phyloP scores from a whole-genome alignment of 2,888 invertebrate genomes.

The Oithona nana region DNA sequence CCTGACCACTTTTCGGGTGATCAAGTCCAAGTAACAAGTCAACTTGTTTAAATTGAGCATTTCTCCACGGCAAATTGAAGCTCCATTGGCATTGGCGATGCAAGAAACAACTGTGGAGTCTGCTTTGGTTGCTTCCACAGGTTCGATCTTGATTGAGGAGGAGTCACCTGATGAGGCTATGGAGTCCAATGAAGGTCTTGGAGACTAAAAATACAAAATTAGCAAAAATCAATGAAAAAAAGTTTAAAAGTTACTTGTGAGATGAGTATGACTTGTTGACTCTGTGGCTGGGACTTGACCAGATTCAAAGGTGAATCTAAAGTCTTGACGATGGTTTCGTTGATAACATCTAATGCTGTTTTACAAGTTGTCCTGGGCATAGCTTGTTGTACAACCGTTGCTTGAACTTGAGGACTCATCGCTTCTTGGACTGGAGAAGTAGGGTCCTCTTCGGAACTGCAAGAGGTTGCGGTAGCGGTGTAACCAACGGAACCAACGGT shows the following conservation, averaged over 20 bases:
- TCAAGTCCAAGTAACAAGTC: constrained; percentile 3
- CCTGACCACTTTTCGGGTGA: not conserved
- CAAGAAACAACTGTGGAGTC: not conserved
- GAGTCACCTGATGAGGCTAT: no score
- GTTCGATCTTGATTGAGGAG: constrained; percentile 11
- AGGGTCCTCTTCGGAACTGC: constrained; percentile 1
- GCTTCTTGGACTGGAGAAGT: not conserved
- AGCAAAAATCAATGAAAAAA: no score
- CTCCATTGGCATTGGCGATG: not conserved
- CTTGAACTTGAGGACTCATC: no score
- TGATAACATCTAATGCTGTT: constrained; percentile 5
- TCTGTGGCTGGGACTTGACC: no score
- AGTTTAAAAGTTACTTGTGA: no score
- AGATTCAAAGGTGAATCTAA: not conserved
- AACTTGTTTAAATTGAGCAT: constrained; percentile 6
- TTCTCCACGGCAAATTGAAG: not conserved
- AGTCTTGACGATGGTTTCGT: constrained; percentile 9
- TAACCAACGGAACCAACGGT: no score
- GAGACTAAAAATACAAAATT: no score
- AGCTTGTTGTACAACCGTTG: no score
- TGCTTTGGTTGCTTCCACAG: not conserved
- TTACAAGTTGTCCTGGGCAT: not conserved
- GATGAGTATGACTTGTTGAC: no score
- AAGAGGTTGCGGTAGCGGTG: no score
- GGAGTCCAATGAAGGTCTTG: no score